phyloP scores from a whole-genome alignment of 2,797 vertebrate genomes.

The Phaenicophaeus curvirostris region DNA sequence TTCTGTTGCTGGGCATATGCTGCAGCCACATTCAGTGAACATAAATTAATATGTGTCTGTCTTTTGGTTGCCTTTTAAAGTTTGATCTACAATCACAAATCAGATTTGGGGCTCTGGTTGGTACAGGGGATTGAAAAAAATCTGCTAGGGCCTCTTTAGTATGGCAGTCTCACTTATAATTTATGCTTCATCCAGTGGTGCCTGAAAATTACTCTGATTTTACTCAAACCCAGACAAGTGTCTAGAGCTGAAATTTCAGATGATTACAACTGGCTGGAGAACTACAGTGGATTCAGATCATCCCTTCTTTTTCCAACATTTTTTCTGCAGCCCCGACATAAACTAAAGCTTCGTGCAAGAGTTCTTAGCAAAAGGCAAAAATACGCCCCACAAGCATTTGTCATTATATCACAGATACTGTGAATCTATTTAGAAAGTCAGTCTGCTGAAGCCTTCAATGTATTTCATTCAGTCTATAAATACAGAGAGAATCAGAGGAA shows the following conservation, averaged over 20 bases:
- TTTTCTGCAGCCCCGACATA: background rate
- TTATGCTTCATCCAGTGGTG: background rate
- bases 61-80: background rate
- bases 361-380: background rate
- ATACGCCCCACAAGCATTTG: background rate
- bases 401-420: background rate
- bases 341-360: background rate
- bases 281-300: background rate
- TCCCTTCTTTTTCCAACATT: background rate
- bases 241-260: background rate
- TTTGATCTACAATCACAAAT: background rate
- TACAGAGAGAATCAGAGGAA: background rate
- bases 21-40: background rate
- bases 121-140: background rate
- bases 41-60: background rate
- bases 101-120: background rate
- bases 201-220: background rate
- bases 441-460: background rate
- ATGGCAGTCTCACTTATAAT: background rate
- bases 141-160: background rate
- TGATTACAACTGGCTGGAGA: background rate
- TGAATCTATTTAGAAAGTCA: background rate
- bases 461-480: background rate
- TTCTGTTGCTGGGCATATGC: background rate
- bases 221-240: background rate